Evolutionary conservation across 2,888 invertebrate species (phyloP).

Genomic region (Stramonita haemastoma): DNA sequence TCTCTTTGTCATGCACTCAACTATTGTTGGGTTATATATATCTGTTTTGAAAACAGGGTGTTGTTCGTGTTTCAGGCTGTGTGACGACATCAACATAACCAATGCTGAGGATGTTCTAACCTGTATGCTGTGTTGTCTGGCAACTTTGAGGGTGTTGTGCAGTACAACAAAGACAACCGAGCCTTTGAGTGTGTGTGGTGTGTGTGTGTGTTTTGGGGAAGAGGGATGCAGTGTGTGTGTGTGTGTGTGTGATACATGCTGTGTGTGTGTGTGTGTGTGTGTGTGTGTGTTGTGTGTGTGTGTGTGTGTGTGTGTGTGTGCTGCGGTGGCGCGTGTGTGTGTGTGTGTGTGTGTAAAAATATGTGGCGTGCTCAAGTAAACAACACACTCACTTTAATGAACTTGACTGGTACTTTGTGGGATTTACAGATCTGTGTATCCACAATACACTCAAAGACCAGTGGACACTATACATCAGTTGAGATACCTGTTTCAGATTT

Average conservation of each 20-base stretch:
- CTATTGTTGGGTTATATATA: too few relatives aligned
- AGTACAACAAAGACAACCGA: constrained; percentile 95
- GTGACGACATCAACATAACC: constrained; percentile 68
- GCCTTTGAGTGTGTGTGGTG: constrained; percentile 79
- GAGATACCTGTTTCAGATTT: too few relatives aligned
- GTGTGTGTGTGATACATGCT: background rate
- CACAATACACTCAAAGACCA: too few relatives aligned
- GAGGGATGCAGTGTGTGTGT: background rate
- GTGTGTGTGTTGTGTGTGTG: background rate
- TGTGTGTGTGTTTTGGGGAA: background rate
- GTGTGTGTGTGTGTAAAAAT: background rate
- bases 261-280: background rate
- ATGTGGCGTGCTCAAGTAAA: background rate
- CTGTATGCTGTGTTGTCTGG: constrained; percentile 89
- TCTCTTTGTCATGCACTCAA: too few relatives aligned
- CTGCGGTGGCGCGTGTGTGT: too few relatives aligned
- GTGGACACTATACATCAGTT: too few relatives aligned
- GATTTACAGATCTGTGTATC: too few relatives aligned
- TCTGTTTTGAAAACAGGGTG: background rate
- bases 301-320: background rate
- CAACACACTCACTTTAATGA: background rate
- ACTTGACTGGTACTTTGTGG: background rate
- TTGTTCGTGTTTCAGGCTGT: constrained; percentile 59
- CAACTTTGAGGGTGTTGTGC: constrained; percentile 93
- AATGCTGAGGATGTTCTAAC: constrained; percentile 82